These are phyloP conservation scores for Beroe forskalii DNA, from an alignment of 37 sponge, comb jelly and placozoan species.

Conservation along the genomic window DNA sequence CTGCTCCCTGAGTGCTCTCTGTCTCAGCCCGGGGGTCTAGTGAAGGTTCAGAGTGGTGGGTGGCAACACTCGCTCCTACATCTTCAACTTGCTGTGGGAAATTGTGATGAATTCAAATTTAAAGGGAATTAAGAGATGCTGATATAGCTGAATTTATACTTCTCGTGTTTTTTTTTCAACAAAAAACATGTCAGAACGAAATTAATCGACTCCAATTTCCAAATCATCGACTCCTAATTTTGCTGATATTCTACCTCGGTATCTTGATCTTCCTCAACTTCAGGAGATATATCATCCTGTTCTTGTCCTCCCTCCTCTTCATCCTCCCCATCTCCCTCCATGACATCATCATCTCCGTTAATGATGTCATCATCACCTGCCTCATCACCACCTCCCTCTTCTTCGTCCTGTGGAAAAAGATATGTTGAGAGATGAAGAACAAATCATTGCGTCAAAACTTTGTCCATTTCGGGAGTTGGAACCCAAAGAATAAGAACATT, in stretches of 20 bases:
- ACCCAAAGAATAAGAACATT: too few species aligned
- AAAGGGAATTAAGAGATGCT: too few species aligned
- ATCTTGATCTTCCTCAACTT: constrained; percentile 25
- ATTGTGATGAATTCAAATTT: too few species aligned
- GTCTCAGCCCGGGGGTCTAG: constrained; percentile 31
- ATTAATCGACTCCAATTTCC: too few species aligned
- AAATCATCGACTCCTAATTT: too few species aligned
- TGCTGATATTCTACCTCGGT: constrained; percentile 35
- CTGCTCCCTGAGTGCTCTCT: constrained; percentile 48
- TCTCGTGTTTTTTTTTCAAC: too few species aligned
- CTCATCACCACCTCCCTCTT: not conserved
- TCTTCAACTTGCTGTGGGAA: constrained; percentile 58
- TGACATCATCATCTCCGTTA: not conserved
- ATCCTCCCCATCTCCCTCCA: not conserved
- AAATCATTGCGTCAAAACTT: too few species aligned
- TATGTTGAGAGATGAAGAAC: too few species aligned
- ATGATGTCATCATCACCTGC: not conserved
- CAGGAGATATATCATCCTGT: constrained; percentile 23
- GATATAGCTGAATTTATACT: too few species aligned
- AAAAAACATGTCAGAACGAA: too few species aligned
- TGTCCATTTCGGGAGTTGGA: too few species aligned
- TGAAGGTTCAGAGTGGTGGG: not conserved
- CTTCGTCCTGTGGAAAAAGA: not conserved
- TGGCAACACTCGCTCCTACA: not conserved
- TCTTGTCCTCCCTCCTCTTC: constrained; percentile 10